phyloP scores from a whole-genome alignment of 1,140 invertebrate species.

The Plectus sambesii region DNA sequence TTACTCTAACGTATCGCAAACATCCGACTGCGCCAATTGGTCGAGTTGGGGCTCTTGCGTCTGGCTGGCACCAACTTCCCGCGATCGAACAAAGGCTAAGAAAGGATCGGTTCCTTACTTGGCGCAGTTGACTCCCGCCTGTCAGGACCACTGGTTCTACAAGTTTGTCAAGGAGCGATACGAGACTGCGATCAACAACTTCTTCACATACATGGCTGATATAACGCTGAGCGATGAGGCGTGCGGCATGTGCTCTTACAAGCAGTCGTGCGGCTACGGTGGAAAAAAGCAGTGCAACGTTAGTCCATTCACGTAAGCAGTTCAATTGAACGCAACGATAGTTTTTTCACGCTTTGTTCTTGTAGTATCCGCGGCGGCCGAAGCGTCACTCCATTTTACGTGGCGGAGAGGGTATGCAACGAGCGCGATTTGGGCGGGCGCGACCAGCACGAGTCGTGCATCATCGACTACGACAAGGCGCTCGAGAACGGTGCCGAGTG shows the following conservation, averaged over 20 bases:
- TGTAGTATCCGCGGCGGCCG: slow-evolving; percentile 39
- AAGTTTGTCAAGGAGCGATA: slow-evolving; percentile 35
- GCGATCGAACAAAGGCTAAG: slow-evolving; percentile 11
- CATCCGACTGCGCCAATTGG: slow-evolving; percentile 33
- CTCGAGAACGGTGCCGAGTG: slow-evolving; percentile 40
- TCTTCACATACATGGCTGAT: slow-evolving; percentile 35
- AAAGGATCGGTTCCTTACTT: slow-evolving; percentile 27
- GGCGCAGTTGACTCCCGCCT: slow-evolving; percentile 35
- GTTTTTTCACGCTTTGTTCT: not conserved
- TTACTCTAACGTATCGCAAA: slow-evolving; percentile 36
- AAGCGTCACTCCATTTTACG: slow-evolving; percentile 39
- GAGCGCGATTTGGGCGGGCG: slow-evolving; percentile 30
- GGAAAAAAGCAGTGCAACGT: slow-evolving; percentile 35
- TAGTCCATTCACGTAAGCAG: slow-evolving; percentile 35
- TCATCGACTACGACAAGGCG: slow-evolving; percentile 36
- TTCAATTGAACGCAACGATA: not conserved
- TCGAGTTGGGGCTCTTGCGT: slow-evolving; percentile 39
- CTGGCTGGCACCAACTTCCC: slow-evolving; percentile 30
- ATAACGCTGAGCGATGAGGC: slow-evolving; percentile 31
- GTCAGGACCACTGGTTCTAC: slow-evolving; percentile 43
- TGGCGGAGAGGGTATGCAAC: slow-evolving; percentile 40
- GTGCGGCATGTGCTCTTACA: slow-evolving; percentile 40
- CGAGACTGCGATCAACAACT: slow-evolving; percentile 31
- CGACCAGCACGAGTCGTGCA: slow-evolving; percentile 35
- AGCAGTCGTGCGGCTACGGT: slow-evolving; percentile 41